A percentile compares a stretch with the other conserved stretches of the same genome.
Evolutionary conservation across 2,797 vertebrate species (phyloP).

Genomic region (Discoglossus pictus): DNA sequence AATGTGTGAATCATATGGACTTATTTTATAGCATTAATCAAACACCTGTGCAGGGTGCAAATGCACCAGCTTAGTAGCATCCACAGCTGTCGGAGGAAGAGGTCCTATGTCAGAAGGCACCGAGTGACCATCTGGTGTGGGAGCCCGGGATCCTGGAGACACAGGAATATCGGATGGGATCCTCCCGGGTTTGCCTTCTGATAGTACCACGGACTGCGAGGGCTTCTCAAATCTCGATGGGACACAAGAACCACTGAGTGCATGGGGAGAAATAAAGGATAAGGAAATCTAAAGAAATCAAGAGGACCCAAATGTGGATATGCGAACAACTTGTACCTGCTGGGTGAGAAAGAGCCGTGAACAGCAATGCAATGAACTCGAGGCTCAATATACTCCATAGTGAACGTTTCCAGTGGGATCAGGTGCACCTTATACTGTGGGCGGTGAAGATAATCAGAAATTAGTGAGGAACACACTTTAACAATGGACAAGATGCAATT

Average conservation of each 20-base stretch:
- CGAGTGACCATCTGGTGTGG: constrained; percentile 33
- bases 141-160: constrained; percentile 59
- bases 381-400: constrained; percentile 80
- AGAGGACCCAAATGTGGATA: too few relatives aligned
- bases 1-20: too few relatives aligned
- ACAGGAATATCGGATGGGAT: constrained; percentile 68
- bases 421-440: constrained; percentile 82
- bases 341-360: constrained; percentile 81
- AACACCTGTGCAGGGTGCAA: constrained; percentile 77
- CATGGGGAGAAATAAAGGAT: background rate
- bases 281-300: rapidly evolving
- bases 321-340: constrained; percentile 71
- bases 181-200: constrained; percentile 79
- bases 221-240: constrained; percentile 89
- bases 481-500: background rate
- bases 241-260: constrained; percentile 79
- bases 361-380: constrained; percentile 81
- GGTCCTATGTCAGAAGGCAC: constrained; percentile 53
- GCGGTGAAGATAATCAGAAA: background rate
- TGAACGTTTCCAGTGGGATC: constrained; percentile 78
- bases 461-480: rapidly evolving
- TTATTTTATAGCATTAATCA: too few relatives aligned
- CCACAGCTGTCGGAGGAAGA: constrained; percentile 67
- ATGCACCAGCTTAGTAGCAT: constrained; percentile 67
- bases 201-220: constrained; percentile 81